phyloP scores from a whole-genome alignment of 2,888 invertebrate genomes.

The Dryobota labecula region DNA sequence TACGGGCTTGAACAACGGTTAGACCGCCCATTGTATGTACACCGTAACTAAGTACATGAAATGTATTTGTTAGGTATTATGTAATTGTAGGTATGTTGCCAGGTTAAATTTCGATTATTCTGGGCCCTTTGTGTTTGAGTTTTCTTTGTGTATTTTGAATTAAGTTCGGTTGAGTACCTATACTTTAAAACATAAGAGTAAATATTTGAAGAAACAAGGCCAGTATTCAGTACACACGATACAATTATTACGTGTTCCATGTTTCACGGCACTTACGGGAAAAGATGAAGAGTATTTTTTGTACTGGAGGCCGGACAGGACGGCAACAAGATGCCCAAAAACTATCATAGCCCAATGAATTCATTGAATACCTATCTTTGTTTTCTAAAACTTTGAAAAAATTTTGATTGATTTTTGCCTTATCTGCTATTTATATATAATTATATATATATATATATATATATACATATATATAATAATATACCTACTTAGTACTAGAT shows the following conservation, averaged over 20 bases:
- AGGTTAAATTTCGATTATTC: conserved; percentile 27
- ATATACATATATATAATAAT: no score
- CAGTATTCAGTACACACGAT: neutral
- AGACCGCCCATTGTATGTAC: conserved; percentile 38
- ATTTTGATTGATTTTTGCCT: neutral
- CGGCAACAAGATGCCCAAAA: neutral
- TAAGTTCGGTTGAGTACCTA: neutral
- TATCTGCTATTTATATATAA: no score
- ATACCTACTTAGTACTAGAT: no score
- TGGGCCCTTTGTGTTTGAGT: conserved; percentile 12
- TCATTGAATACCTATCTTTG: no score
- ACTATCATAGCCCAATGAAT: neutral
- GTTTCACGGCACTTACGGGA: neutral
- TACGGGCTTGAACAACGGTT: conserved; percentile 44
- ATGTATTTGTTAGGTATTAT: conserved; percentile 42
- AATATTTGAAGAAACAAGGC: conserved; percentile 2
- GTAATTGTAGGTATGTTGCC: conserved; percentile 21
- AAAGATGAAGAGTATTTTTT: neutral
- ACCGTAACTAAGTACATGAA: conserved; percentile 25
- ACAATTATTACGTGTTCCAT: neutral
- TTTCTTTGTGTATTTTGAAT: conserved; percentile 25
- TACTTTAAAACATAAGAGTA: neutral
- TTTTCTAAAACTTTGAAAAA: neutral
- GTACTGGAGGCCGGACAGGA: neutral
- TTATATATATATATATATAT: no score